A percentile compares a stretch with the other conserved stretches of the same genome.
These are phyloP conservation scores for human (Homo sapiens) DNA, from an alignment of 2,113 vertebrate species.

Conservation along the genomic window GRCh38 chr3:64442501-64443000, in stretches of 20 bases:
- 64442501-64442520: background rate
- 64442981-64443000: background rate
- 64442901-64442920: background rate
- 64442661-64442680: background rate
- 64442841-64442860: background rate
- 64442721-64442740: background rate
- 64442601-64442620: background rate
- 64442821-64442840: background rate
- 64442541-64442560: slow-evolving; percentile 8
- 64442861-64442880: background rate
- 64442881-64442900: background rate
- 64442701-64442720: background rate
- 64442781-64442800: background rate
- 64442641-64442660: slow-evolving; percentile 60
- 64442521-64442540: slow-evolving; percentile 47
- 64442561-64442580: slow-evolving; percentile 51
- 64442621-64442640: background rate
- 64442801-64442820: background rate
- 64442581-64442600: slow-evolving; percentile 14
- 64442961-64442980: background rate
- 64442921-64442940: background rate
- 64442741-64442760: background rate
- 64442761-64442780: background rate
- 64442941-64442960: background rate
- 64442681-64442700: slow-evolving; percentile 35